These are phyloP conservation scores for Lacerta agilis DNA, from an alignment of 2,797 vertebrate species.

Conservation along the genomic window DNA sequence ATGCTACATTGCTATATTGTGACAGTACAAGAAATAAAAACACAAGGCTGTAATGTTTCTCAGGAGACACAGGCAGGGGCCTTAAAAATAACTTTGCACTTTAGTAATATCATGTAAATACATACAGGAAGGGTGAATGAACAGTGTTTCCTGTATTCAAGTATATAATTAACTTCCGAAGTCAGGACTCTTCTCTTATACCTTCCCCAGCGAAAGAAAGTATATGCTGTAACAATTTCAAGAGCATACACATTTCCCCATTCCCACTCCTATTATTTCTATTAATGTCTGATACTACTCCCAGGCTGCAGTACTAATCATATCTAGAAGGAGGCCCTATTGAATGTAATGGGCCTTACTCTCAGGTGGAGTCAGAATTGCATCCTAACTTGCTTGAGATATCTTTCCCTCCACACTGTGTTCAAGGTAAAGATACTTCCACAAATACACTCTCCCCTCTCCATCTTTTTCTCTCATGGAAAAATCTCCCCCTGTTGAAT, in stretches of 20 bases:
- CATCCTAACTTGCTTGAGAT: too few species aligned
- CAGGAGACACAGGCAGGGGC: neutral
- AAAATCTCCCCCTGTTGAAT: neutral
- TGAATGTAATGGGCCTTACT: too few species aligned
- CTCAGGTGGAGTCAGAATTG: too few species aligned
- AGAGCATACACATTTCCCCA: too few species aligned
- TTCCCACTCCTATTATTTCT: neutral
- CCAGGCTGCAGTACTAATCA: neutral
- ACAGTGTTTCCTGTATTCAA: neutral
- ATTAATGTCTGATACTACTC: neutral
- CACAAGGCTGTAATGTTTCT: neutral
- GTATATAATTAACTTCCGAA: constrained; percentile 3
- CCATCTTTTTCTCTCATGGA: neutral
- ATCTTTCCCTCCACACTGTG: neutral
- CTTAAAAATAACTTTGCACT: neutral
- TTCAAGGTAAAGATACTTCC: neutral
- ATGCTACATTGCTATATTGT: neutral
- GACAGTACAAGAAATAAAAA: neutral
- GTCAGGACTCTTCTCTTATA: neutral
- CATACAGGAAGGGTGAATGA: constrained; percentile 7
- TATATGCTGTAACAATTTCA: neutral
- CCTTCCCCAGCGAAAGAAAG: neutral
- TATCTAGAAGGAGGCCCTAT: neutral
- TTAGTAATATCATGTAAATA: neutral
- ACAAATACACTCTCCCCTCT: neutral